These are phyloP conservation scores for Malurus melanocephalus DNA, from an alignment of 2,113 vertebrate genomes.

Conservation along the genomic window DNA sequence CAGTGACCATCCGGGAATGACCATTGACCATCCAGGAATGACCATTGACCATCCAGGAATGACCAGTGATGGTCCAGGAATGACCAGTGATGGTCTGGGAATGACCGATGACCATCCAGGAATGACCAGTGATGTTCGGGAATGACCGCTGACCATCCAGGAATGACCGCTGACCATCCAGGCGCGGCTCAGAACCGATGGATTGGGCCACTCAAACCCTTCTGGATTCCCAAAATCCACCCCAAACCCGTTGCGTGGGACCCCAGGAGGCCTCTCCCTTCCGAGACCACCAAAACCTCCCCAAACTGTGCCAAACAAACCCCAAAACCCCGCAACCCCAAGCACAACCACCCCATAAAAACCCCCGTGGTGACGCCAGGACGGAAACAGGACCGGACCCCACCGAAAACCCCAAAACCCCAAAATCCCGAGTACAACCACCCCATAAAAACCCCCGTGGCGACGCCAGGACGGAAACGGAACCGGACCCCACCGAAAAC, in stretches of 20 bases:
- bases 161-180: rapidly evolving
- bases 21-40: too few relatives aligned
- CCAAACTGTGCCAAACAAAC: background rate
- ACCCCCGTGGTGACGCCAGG: too few relatives aligned
- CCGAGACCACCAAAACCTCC: background rate
- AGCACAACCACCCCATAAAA: too few relatives aligned
- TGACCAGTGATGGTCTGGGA: too few relatives aligned
- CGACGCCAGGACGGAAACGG: background rate
- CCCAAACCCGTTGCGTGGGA: background rate
- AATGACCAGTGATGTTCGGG: too few relatives aligned
- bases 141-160: background rate
- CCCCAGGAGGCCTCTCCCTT: background rate
- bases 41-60: too few relatives aligned
- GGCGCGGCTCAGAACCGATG: background rate
- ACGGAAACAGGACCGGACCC: too few relatives aligned
- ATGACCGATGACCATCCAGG: too few relatives aligned
- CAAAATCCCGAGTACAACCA: too few relatives aligned
- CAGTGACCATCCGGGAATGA: too few relatives aligned
- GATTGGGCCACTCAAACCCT: background rate
- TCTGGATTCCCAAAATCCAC: background rate
- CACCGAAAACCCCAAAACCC: too few relatives aligned
- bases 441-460: background rate
- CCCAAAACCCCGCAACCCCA: background rate
- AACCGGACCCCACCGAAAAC: constrained; percentile 1
- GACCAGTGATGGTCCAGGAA: too few relatives aligned